Percentiles rank a stretch among this genome's conserved stretches.
These are phyloP conservation scores for Nesoenas mayeri DNA, from an alignment of 2,113 vertebrate species.

Conservation along the genomic window DNA sequence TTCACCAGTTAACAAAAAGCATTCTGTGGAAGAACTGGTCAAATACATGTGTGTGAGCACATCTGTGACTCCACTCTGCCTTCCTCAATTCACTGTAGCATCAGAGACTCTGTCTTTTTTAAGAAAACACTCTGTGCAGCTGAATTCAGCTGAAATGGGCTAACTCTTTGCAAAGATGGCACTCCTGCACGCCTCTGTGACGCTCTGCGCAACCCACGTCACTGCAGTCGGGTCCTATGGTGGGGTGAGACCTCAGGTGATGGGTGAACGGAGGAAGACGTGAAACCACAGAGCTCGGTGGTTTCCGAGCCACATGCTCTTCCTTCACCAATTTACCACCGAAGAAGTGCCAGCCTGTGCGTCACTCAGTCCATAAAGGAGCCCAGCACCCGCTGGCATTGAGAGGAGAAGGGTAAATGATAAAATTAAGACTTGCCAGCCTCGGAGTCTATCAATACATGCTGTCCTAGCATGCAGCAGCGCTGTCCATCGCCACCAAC, in stretches of 20 bases:
- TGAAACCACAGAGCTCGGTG: not conserved
- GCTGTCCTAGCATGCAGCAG: not conserved
- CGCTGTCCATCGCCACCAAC: not conserved
- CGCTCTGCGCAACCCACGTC: not conserved
- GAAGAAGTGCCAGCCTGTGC: not conserved
- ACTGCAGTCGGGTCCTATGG: accelerated
- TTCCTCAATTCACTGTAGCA: not conserved
- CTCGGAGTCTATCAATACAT: not conserved
- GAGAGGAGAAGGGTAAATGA: not conserved
- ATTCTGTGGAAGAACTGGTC: not conserved
- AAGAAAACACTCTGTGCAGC: not conserved
- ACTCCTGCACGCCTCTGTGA: not conserved
- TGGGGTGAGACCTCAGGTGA: not conserved
- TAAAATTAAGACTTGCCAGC: not conserved
- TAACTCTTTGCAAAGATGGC: not conserved
- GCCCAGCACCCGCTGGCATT: not conserved
- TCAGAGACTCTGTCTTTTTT: not conserved
- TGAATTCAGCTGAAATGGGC: not conserved
- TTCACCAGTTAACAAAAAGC: not conserved
- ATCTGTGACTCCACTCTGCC: not conserved
- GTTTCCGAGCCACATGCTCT: not conserved
- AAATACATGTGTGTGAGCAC: accelerated
- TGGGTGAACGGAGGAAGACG: not conserved
- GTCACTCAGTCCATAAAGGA: not conserved
- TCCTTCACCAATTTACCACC: not conserved